phyloP scores from a whole-genome alignment of 2,797 vertebrate genomes.

The Anas capensis region DNA sequence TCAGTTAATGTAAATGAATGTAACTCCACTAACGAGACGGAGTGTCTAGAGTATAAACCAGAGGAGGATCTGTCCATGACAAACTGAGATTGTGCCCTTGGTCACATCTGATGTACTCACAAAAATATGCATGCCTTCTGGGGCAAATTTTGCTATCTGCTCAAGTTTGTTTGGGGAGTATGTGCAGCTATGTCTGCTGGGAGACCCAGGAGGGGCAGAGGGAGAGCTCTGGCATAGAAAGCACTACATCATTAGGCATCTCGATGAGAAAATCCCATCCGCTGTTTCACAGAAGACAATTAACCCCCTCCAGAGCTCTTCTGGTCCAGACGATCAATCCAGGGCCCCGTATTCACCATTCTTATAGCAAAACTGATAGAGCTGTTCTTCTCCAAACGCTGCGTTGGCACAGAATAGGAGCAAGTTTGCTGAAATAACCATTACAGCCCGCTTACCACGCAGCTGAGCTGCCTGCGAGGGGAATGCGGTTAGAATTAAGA shows the following conservation, averaged over 20 bases:
- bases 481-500: not conserved
- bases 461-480: not conserved
- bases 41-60: constrained; percentile 1
- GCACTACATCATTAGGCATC: not conserved
- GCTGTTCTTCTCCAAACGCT: fast-evolving
- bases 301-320: not conserved
- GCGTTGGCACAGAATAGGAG: not conserved
- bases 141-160: constrained; percentile 32
- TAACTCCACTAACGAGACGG: not conserved
- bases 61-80: not conserved
- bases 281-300: not conserved
- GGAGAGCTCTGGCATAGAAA: not conserved
- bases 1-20: constrained; percentile 45
- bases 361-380: not conserved
- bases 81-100: constrained; percentile 43
- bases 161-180: not conserved
- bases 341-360: not conserved
- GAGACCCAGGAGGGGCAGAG: not conserved
- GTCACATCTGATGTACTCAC: constrained; percentile 47
- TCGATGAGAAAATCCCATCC: not conserved
- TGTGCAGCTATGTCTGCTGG: not conserved
- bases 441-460: not conserved
- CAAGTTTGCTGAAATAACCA: not conserved
- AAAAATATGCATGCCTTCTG: constrained; percentile 47
- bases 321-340: not conserved